A percentile compares a stretch with the other conserved stretches of the same genome.
Conservation (phyloP, 2,888 invertebrate species). For the Lymantria dispar region DNA sequence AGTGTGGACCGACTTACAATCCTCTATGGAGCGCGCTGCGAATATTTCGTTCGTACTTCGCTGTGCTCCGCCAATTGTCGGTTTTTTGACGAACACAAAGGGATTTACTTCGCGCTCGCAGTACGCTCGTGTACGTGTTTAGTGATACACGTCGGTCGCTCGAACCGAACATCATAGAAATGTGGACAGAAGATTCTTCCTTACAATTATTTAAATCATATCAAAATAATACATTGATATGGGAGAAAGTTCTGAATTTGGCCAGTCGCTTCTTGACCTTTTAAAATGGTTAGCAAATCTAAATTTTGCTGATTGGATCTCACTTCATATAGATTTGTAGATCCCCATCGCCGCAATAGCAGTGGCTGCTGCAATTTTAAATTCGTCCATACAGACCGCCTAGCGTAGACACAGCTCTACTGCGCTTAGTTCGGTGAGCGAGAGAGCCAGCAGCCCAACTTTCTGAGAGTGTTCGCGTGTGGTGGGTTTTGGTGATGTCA, state of each 20-base stretch:
- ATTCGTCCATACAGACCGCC: neutral
- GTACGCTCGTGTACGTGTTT: neutral
- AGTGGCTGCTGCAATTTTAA: neutral
- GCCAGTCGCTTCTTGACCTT: too few species aligned
- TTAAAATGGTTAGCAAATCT: too few species aligned
- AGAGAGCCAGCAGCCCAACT: too few species aligned
- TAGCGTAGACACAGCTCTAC: too few species aligned
- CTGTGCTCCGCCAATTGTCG: slow-evolving; percentile 4
- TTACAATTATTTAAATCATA: slow-evolving; percentile 5
- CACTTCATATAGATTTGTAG: too few species aligned
- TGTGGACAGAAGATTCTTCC: slow-evolving; percentile 5
- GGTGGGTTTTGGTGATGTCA: too few species aligned
- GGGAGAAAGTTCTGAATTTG: too few species aligned
- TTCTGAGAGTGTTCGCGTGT: too few species aligned
- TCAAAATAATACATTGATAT: too few species aligned
- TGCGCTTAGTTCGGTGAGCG: too few species aligned
- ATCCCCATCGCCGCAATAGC: neutral
- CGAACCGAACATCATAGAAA: slow-evolving; percentile 1
- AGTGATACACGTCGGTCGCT: slow-evolving; percentile 2
- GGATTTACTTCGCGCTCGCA: slow-evolving; percentile 11
- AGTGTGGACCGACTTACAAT: slow-evolving; percentile 9
- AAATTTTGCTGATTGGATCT: too few species aligned
- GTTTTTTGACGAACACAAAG: slow-evolving; percentile 12
- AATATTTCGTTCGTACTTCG: slow-evolving; percentile 10
- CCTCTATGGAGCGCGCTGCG: slow-evolving; percentile 8